phyloP scores from a whole-genome alignment of 2,113 vertebrate species.

The Hippopotamus amphibius region DNA sequence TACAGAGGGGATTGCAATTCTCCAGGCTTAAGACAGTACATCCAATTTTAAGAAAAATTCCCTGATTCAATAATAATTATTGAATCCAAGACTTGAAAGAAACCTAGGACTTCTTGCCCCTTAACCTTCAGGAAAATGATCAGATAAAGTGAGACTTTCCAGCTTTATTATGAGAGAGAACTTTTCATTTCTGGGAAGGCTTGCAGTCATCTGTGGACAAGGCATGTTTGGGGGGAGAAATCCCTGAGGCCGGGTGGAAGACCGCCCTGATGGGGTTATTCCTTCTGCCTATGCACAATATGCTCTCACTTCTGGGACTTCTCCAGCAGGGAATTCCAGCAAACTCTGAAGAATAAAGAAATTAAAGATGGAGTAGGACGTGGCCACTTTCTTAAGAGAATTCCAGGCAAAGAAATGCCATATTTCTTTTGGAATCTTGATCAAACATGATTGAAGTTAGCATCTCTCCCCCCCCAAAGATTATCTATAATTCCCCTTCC shows the following conservation, averaged over 20 bases:
- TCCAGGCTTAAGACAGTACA: neutral
- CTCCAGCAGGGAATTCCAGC: neutral
- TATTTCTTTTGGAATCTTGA: slow-evolving; percentile 11
- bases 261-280: neutral
- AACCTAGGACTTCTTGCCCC: neutral
- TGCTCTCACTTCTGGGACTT: neutral
- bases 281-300: neutral
- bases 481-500: neutral
- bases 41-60: slow-evolving; percentile 21
- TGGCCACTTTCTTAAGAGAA: neutral
- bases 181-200: slow-evolving; percentile 26
- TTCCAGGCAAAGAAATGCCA: neutral
- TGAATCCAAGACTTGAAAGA: slow-evolving; percentile 38
- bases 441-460: neutral
- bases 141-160: neutral
- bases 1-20: neutral
- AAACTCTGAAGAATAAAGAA: neutral
- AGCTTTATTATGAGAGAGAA: neutral
- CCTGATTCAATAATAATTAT: neutral
- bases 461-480: neutral
- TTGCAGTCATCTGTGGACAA: neutral
- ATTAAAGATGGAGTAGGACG: neutral
- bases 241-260: neutral
- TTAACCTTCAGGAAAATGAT: slow-evolving; percentile 7
- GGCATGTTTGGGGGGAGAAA: neutral